Conservation (phyloP, 2,797 vertebrate genomes). For the Nannoperca obscura region DNA sequence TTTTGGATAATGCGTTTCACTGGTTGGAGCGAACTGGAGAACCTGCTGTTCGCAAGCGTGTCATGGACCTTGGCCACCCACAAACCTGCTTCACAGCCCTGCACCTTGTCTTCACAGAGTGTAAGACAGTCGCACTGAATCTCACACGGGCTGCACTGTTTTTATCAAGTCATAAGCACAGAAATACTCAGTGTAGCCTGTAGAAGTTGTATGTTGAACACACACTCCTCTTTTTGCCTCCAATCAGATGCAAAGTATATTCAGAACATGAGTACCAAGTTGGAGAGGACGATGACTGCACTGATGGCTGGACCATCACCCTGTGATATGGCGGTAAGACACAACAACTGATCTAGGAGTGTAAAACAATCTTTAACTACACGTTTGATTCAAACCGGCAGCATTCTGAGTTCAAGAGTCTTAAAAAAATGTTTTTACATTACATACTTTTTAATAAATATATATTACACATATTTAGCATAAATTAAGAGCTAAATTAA, state of each 20-base stretch:
- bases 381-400: not conserved
- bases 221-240: not conserved
- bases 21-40: slow-evolving; percentile 85
- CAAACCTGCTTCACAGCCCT: slow-evolving; percentile 68
- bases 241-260: slow-evolving; percentile 72
- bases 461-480: too few species aligned
- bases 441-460: too few species aligned
- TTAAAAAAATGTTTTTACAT: not conserved
- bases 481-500: too few species aligned
- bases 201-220: not conserved
- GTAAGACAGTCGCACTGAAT: slow-evolving; percentile 80
- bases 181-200: not conserved
- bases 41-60: slow-evolving; percentile 46
- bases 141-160: not conserved
- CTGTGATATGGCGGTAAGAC: slow-evolving; percentile 52
- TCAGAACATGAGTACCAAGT: slow-evolving; percentile 58
- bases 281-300: slow-evolving; percentile 29
- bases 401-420: not conserved
- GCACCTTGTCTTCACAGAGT: slow-evolving; percentile 85
- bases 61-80: slow-evolving; percentile 54
- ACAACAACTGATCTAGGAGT: not conserved
- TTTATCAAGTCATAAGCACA: not conserved
- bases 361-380: not conserved
- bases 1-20: slow-evolving; percentile 74
- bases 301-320: slow-evolving; percentile 29